Evolutionary conservation across 2,113 vertebrate species (phyloP).

Genomic region (Halcyon malimbica): DNA sequence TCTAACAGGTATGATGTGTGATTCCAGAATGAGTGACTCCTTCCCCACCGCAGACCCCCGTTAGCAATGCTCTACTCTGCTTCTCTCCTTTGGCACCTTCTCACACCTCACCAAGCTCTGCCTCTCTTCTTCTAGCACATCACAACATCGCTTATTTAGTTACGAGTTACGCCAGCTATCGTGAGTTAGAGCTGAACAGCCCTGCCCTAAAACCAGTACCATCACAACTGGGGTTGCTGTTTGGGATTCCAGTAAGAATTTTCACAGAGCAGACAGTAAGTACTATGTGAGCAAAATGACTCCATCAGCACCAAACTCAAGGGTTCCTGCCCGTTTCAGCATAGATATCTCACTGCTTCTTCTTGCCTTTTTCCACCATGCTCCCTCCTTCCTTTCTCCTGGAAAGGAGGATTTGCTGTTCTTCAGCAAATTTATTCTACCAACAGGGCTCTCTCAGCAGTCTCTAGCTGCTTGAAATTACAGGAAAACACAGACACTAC

Average conservation of each 20-base stretch:
- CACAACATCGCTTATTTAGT: accelerated
- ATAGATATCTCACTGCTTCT: accelerated
- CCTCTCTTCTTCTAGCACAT: background rate
- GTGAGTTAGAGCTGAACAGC: background rate
- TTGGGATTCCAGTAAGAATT: background rate
- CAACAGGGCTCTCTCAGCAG: background rate
- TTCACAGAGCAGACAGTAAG: background rate
- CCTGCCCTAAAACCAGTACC: background rate
- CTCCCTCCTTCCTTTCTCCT: background rate
- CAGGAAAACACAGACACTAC: background rate
- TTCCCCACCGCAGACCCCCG: background rate
- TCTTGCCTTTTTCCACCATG: background rate
- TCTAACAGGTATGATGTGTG: too few relatives aligned
- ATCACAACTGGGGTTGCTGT: background rate
- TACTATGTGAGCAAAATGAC: accelerated
- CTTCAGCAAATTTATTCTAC: background rate
- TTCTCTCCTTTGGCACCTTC: background rate
- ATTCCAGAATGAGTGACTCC: background rate
- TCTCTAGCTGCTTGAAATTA: background rate
- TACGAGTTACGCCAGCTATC: background rate
- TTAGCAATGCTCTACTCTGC: background rate
- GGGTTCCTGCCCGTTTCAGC: background rate
- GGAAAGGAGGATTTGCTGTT: background rate
- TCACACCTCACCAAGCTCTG: background rate
- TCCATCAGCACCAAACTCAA: background rate